Evolutionary conservation across 2,113 vertebrate species (phyloP), one percentile per base, ranked within the genome.

Genomic region (Andinoacara biseriatus): DNA sequence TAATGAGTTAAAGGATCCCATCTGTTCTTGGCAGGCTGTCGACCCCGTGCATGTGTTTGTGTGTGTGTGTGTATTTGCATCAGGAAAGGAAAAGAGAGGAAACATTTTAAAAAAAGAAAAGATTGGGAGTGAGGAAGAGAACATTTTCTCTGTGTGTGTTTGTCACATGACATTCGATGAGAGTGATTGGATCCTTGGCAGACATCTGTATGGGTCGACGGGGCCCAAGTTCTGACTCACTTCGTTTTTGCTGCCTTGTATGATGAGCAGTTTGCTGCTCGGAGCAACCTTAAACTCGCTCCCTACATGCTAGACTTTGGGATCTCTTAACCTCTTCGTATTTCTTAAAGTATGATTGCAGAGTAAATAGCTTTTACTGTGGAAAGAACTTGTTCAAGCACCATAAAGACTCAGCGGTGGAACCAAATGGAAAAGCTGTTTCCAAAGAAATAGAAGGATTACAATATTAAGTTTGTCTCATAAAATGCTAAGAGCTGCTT

Each of bases 121-220:
- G 58, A 7, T 15, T 72, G 43, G 65, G 65, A 52, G 24, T 7
- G 18, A 72, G 43, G 26, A 18, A 59, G 69, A 82, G 67, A 93
- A 80, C 77, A 52, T 67, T 86, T 87, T 58, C 69, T 88, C 82
- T 89, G 86, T 92, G 52, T 83, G 67, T 87, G 43, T 90, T 75
- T 86, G 76, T 90, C 84, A 87, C 86, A 84, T 87, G 83, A 84
- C 67, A 2, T 57, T 67, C 58, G 74, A 81, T 6, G 33, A 58
- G 13, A 58, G 22, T 22, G 78, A 75, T 69, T 69, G 9, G 2
- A 33, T 74, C 10, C 22, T 76, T 90, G 86, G 78, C 85, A 86
- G 83, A 14, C 40, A 1, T 1, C 26, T 5, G 31, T 6, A 2
- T 20, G 60, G 2, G 54, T 83, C 78, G 81, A 80, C 6, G 18